A percentile compares a stretch with the other conserved stretches of the same genome.
Conservation (phyloP, 1,140 invertebrate genomes). For the Dendrolimus punctatus region DNA sequence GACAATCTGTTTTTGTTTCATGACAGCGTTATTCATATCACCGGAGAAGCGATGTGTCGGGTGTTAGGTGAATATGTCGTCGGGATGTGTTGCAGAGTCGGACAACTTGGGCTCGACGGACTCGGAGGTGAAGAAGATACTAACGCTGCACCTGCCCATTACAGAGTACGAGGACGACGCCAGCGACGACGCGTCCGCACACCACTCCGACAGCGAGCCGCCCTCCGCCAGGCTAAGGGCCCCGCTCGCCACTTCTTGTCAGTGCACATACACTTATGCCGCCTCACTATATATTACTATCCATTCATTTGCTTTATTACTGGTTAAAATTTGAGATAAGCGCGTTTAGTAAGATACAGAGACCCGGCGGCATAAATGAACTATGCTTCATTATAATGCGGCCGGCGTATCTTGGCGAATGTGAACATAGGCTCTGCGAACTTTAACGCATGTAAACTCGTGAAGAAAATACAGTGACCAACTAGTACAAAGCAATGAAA, state of each 20-base stretch:
- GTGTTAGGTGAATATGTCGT: not conserved
- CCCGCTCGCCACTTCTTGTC: slow-evolving; percentile 71
- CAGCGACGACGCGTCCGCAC: slow-evolving; percentile 78
- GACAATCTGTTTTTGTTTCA: not conserved
- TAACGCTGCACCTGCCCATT: slow-evolving; percentile 90
- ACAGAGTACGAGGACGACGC: slow-evolving; percentile 91
- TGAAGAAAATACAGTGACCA: too few species aligned
- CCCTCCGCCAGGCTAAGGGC: slow-evolving; percentile 59
- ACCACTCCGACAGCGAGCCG: slow-evolving; percentile 81
- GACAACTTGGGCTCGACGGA: slow-evolving; percentile 90
- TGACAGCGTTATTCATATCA: not conserved
- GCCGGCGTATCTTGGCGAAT: too few species aligned
- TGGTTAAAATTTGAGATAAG: too few species aligned
- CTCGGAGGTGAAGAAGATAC: slow-evolving; percentile 90
- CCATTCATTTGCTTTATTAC: too few species aligned
- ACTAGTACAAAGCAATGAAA: too few species aligned
- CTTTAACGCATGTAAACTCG: too few species aligned
- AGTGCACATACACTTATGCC: not conserved
- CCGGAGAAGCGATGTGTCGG: too few species aligned
- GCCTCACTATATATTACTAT: slow-evolving; percentile 1
- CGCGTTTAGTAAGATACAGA: too few species aligned
- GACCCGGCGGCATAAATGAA: too few species aligned
- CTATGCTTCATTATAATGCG: too few species aligned
- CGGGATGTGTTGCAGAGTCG: slow-evolving; percentile 78
- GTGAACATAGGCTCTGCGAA: too few species aligned